Conservation (phyloP, 2,113 vertebrate genomes). For the Stigmatopora nigra region DNA sequence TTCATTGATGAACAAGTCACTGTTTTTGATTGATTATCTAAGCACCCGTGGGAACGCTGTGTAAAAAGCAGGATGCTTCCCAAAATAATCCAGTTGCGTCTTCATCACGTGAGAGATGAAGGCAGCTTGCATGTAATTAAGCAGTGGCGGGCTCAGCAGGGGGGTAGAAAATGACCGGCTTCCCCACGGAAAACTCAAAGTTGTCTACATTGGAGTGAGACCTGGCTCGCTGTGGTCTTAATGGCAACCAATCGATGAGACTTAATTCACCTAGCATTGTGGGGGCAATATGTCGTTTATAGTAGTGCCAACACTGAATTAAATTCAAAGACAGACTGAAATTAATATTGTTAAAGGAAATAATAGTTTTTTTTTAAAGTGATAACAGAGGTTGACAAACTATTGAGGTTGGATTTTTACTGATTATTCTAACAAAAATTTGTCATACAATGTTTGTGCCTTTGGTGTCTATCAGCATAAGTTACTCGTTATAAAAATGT, state of each 20-base stretch:
- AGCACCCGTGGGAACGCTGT: slow-evolving; percentile 6
- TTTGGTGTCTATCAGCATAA: background rate
- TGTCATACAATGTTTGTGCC: background rate
- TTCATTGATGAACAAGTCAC: background rate
- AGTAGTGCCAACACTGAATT: slow-evolving; percentile 67
- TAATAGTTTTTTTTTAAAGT: slow-evolving; percentile 52
- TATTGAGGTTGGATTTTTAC: background rate
- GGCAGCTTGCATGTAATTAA: slow-evolving; percentile 54
- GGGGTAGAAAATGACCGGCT: slow-evolving; percentile 56
- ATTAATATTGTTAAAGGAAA: slow-evolving; percentile 63
- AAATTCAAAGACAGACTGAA: slow-evolving; percentile 65
- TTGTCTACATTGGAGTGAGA: background rate
- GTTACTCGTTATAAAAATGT: background rate
- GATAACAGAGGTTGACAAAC: slow-evolving; percentile 26
- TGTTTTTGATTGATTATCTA: background rate
- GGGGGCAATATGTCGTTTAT: slow-evolving; percentile 70
- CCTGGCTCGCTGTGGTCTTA: slow-evolving; percentile 47
- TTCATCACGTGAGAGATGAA: slow-evolving; percentile 66
- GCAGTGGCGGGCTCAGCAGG: slow-evolving; percentile 41
- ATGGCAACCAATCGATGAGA: slow-evolving; percentile 69
- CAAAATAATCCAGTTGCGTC: slow-evolving; percentile 69
- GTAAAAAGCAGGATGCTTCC: slow-evolving; percentile 55
- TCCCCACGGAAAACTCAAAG: slow-evolving; percentile 35
- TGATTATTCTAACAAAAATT: background rate
- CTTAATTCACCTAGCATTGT: slow-evolving; percentile 70